Evolutionary conservation across 2,888 invertebrate species (phyloP).

Genomic region (Cephalotes varians): DNA sequence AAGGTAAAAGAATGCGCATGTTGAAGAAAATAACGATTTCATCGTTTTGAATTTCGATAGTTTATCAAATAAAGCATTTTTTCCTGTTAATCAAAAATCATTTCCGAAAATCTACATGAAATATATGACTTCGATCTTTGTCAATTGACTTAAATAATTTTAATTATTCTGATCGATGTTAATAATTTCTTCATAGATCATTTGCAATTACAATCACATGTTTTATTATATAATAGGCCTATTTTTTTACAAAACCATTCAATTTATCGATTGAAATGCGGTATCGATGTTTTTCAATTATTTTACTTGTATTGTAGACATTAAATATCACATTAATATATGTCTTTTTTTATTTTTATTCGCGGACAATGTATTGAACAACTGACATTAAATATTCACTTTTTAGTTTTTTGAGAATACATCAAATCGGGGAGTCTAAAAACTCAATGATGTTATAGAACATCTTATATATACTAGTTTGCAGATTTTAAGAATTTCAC

Average conservation of each 20-base stretch:
- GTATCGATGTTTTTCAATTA: background rate
- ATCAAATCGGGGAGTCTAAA: constrained; percentile 1
- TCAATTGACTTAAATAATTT: constrained; percentile 1
- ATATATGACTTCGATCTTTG: constrained; percentile 8
- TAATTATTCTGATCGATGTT: background rate
- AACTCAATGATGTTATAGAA: constrained; percentile 3
- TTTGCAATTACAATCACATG: background rate
- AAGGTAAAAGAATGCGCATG: background rate
- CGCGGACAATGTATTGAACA: background rate
- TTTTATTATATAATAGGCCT: constrained; percentile 29
- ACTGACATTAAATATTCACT: constrained; percentile 10
- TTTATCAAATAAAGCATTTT: background rate
- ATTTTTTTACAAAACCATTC: constrained; percentile 8
- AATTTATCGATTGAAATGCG: background rate
- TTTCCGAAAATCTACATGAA: background rate
- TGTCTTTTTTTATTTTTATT: constrained; percentile 3
- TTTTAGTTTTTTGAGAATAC: constrained; percentile 25
- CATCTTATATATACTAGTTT: constrained; percentile 11
- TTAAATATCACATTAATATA: background rate
- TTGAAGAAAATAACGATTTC: constrained; percentile 12
- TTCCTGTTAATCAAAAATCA: background rate
- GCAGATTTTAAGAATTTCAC: constrained; percentile 7
- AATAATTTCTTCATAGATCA: background rate
- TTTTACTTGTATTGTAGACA: constrained; percentile 7
- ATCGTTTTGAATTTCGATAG: constrained; percentile 13